Base-by-base conservation (phyloP, 2,797 vertebrate genomes). In the Notoglanidium macrostoma region DNA sequence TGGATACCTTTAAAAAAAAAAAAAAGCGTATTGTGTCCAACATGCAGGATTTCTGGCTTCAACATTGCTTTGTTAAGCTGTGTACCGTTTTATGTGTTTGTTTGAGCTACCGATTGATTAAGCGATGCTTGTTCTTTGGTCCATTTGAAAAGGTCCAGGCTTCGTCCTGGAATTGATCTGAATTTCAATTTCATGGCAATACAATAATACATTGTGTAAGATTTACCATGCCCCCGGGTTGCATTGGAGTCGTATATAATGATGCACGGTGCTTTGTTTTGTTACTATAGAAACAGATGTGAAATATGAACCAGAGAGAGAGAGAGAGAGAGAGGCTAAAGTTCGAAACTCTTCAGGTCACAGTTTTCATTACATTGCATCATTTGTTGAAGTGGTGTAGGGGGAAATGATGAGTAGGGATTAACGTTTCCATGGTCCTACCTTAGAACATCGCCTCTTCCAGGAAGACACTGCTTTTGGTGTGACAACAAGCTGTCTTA, bases 221-320 rank as follows among this genome's bases (percentile, higher is more conserved):
- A 87, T 80, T 74, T 59, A 57, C 51, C 61, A 26, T 65, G 63
- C 57, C 49, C 3, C 29, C 68, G 6, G 7, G 40, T 10, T 72
- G 72, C 54, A 77, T 70, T 73, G 40, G 74, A 87, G 76, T 23
- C 59, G 0, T 73, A 79, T 73, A 40, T 74, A 68, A 78, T 12
- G 9, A 77, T 68, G 32, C 2, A 83, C n/a, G 15, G 23, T 35
- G 40, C 32, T 89, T 77, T 86, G 81, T 82, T 90, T 87, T 87
- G 86, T 90, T 88, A 85, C 87, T 29, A 85, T 88, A 89, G 85
- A 90, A 89, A 90, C 76, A 70, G n/a, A 78, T 87, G 35, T 84
- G 15, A 44, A 78, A 54, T 6, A 83, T 54, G 63, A 35, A 21
- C 3, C 2, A 51, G 17, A 54, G 74, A 55, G 73, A 76, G 21